Conservation (phyloP, 1,140 invertebrate species). For the Lordiphosa clarofinis region DNA sequence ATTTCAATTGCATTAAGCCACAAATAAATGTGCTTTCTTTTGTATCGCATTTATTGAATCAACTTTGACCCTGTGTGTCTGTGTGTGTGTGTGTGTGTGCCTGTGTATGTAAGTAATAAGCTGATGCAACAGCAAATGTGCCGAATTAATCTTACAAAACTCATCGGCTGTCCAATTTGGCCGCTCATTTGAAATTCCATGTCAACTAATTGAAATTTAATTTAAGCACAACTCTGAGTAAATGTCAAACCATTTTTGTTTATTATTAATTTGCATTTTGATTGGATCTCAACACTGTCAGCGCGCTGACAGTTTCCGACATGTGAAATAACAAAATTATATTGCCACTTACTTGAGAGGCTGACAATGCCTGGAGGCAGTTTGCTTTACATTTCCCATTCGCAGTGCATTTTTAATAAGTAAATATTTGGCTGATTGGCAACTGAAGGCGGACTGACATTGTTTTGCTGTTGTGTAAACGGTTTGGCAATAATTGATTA, state of each 20-base stretch:
- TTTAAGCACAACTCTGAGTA: slow-evolving; percentile 31
- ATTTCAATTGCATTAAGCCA: no score
- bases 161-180: slow-evolving; percentile 21
- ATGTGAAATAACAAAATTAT: slow-evolving; percentile 56
- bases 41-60: no score
- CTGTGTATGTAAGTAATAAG: no score
- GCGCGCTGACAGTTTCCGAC: slow-evolving; percentile 53
- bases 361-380: slow-evolving; percentile 26
- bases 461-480: slow-evolving; percentile 39
- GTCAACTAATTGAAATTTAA: slow-evolving; percentile 62
- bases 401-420: slow-evolving; percentile 49
- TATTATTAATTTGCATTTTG: slow-evolving; percentile 78
- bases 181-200: slow-evolving; percentile 24
- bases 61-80: no score
- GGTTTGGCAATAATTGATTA: slow-evolving; percentile 73
- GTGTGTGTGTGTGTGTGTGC: no score
- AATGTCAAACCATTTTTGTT: slow-evolving; percentile 68
- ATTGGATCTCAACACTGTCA: slow-evolving; percentile 65
- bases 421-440: slow-evolving; percentile 46
- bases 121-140: neutral
- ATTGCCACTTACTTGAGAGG: slow-evolving; percentile 32
- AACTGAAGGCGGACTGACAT: neutral
- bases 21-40: no score
- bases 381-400: slow-evolving; percentile 34
- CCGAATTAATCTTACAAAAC: slow-evolving; percentile 4